Percentiles rank a stretch among this genome's conserved stretches.
phyloP scores from a whole-genome alignment of 1,140 invertebrate species.

The Idris sp. region DNA sequence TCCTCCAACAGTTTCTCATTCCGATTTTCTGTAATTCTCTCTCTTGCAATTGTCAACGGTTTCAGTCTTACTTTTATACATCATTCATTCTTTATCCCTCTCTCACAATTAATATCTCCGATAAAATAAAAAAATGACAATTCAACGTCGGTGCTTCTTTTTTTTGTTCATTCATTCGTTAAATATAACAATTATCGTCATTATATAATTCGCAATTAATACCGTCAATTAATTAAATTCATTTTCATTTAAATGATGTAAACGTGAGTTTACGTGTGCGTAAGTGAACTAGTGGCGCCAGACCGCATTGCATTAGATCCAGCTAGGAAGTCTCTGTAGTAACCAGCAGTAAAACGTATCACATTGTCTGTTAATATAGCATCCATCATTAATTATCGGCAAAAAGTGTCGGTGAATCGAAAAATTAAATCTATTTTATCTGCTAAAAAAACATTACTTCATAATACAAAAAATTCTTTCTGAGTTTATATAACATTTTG shows the following conservation, averaged over 20 bases:
- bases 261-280: conserved; percentile 76
- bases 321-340: conserved; percentile 79
- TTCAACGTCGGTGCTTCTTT: conserved; percentile 53
- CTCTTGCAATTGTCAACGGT: conserved; percentile 21
- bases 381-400: conserved; percentile 75
- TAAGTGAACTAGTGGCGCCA: conserved; percentile 79
- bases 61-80: conserved; percentile 44
- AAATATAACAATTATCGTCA: too few species aligned
- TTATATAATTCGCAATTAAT: conserved; percentile 61
- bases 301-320: conserved; percentile 64
- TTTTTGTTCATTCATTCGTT: too few species aligned
- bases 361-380: conserved; percentile 78
- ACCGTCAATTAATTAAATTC: conserved; percentile 76
- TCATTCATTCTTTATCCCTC: too few species aligned
- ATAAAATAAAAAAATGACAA: conserved; percentile 18
- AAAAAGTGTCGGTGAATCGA: conserved; percentile 68
- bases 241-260: conserved; percentile 73
- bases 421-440: too few species aligned
- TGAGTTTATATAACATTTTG: too few species aligned
- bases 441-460: too few species aligned
- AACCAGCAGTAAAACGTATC: conserved; percentile 79
- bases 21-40: too few species aligned
- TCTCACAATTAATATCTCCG: conserved; percentile 25
- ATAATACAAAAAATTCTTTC: too few species aligned
- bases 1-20: too few species aligned